Evolutionary conservation across 1,140 invertebrate genomes (phyloP).

Genomic region (Drosophila pruinosa): DNA sequence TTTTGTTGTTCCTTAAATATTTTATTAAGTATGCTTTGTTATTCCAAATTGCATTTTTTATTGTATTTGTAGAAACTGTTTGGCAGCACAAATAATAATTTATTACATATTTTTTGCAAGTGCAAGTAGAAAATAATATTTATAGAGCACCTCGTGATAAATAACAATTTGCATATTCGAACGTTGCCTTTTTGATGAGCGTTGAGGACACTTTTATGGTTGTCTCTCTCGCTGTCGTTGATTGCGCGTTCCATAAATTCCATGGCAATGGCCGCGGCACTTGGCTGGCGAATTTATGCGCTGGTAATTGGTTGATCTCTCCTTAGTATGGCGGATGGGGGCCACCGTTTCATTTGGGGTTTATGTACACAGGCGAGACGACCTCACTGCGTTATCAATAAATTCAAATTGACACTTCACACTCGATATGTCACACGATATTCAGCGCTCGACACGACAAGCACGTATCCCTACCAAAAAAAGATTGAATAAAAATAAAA

Average conservation of each 20-base stretch:
- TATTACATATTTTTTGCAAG: background rate
- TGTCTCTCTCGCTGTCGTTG: conserved; percentile 28
- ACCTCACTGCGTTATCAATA: conserved; percentile 81
- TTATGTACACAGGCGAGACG: conserved; percentile 4
- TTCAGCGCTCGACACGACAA: conserved; percentile 51
- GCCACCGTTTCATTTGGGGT: conserved; percentile 20
- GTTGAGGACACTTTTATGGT: conserved; percentile 67
- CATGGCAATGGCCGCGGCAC: conserved; percentile 56
- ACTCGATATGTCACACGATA: conserved; percentile 83
- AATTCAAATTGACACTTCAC: conserved; percentile 83
- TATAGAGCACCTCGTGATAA: conserved; percentile 70
- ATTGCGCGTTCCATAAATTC: conserved; percentile 77
- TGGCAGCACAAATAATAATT: background rate
- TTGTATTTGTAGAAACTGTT: background rate
- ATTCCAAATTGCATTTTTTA: background rate
- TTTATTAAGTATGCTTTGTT: no score
- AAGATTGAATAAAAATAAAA: conserved; percentile 8
- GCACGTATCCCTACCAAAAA: conserved; percentile 59
- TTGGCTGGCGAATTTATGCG: conserved; percentile 67
- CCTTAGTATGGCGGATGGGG: background rate
- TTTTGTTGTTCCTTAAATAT: no score
- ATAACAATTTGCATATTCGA: conserved; percentile 69
- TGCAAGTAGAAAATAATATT: conserved; percentile 24
- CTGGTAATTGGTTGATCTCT: conserved; percentile 61
- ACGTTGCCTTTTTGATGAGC: conserved; percentile 56